Conservation (phyloP, 2,113 vertebrate genomes). For the Scomber colias region DNA sequence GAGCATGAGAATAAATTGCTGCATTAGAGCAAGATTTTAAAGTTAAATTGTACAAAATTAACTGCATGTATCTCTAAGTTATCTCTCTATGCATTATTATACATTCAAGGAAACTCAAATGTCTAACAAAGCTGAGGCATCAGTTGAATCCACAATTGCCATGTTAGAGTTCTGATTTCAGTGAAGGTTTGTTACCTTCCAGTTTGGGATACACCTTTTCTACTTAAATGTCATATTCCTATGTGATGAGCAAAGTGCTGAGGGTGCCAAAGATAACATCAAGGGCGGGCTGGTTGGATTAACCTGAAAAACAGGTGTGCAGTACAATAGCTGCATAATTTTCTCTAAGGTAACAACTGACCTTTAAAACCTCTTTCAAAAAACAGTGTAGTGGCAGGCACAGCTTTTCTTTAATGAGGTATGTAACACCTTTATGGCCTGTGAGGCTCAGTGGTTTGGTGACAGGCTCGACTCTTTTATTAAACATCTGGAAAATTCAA, state of each 20-base stretch:
- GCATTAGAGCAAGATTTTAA: too few species aligned
- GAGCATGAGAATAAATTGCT: too few species aligned
- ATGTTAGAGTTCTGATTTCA: not conserved
- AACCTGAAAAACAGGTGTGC: constrained; percentile 72
- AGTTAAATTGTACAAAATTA: too few species aligned
- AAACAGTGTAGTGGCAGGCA: constrained; percentile 5
- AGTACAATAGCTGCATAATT: not conserved
- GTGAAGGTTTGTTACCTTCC: too few species aligned
- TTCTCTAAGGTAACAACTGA: constrained; percentile 1
- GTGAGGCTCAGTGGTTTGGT: not conserved
- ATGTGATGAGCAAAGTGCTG: constrained; percentile 30
- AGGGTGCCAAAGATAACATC: not conserved
- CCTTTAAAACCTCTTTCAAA: constrained; percentile 17
- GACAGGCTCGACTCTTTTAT: not conserved
- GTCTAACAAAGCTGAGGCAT: not conserved
- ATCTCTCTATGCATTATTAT: too few species aligned
- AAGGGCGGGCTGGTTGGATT: constrained; percentile 18
- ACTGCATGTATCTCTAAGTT: too few species aligned
- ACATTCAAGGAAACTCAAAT: not conserved
- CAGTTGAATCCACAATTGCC: not conserved
- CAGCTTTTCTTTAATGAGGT: not conserved
- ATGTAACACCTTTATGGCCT: not conserved
- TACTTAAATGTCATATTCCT: not conserved
- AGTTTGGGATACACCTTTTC: not conserved
- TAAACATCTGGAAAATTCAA: not conserved